phyloP scores from a whole-genome alignment of 2,888 invertebrate species.

The Cremastinae sp. region DNA sequence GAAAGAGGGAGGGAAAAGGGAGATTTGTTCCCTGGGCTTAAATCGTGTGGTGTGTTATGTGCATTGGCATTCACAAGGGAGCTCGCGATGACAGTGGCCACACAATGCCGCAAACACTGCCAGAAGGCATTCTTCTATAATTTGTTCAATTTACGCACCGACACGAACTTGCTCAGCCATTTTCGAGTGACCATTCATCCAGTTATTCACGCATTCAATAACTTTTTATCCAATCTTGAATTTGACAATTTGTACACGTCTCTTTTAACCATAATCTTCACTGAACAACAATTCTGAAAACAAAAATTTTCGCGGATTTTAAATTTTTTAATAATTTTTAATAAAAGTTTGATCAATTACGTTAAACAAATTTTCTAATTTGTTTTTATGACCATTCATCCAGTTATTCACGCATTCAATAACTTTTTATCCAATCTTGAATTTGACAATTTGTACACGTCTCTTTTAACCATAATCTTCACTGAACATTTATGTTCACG shows the following conservation, averaged over 20 bases:
- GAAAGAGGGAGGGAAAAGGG: constrained; percentile 11
- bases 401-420: constrained; percentile 75
- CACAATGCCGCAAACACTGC: constrained; percentile 67
- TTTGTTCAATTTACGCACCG: constrained; percentile 78
- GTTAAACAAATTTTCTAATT: too few species aligned
- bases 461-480: too few species aligned
- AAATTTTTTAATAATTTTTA: too few species aligned
- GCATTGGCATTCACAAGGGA: constrained; percentile 39
- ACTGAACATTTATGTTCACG: too few species aligned
- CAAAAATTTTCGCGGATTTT: too few species aligned
- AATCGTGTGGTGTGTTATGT: constrained; percentile 23
- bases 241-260: constrained; percentile 51
- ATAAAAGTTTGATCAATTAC: too few species aligned
- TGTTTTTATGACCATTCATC: constrained; percentile 75
- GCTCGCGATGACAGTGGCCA: constrained; percentile 19
- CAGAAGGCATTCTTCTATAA: constrained; percentile 76
- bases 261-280: too few species aligned
- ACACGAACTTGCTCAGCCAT: constrained; percentile 68
- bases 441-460: constrained; percentile 57
- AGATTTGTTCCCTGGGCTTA: constrained; percentile 22
- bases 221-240: constrained; percentile 73
- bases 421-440: constrained; percentile 73
- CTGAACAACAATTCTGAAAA: too few species aligned
- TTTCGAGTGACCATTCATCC: constrained; percentile 72
- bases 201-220: constrained; percentile 74